Base-by-base conservation (phyloP, 2,113 vertebrate species). In the Riparia riparia region DNA sequence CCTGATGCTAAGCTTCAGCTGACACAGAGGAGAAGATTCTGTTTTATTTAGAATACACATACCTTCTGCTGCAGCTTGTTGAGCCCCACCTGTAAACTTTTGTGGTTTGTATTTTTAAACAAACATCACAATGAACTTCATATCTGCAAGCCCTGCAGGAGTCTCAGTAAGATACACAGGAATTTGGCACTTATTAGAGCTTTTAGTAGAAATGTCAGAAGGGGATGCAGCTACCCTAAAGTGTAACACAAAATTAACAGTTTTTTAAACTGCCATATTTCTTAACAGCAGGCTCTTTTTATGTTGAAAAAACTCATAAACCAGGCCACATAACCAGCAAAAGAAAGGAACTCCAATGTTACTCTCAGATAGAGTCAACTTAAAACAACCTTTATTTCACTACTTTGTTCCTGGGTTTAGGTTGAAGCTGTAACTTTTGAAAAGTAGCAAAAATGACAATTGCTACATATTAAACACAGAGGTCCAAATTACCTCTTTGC, bases 181-280 rank as follows among this genome's bases (percentile, higher is more conserved):
- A 92, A 82, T 93, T 87, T 96, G 72, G 47, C 84, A 92, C 94
- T 93, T 90, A 82, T 96, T 95, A 96, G 81, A 72, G 9, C 12
- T 90, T 92, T 54, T 90, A 91, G 78, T 49, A 74, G 80, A 94
- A 94, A 95, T 70, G 86, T 90, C 91, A 90, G 82, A 85, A 93
- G 49, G 58, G 65, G 47, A 73, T 79, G 53, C 34, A 84, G 42
- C 57, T 93, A 90, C 56, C 65, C 91, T 90, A 37, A 91, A 92
- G 45, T 42, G 57, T 88, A 61, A 84, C 37, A 94, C n/a, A 95
- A 95, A 93, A 93, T 94, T 79, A 95, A 65, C 56, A 87, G 58
- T 66, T 88, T 96, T 72, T 96, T 92, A 85, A 95, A 91, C 74
- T 94, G 37, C 39, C 12, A 16, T 61, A 64, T 96, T 93, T 95